A percentile compares a stretch with the other conserved stretches of the same genome.
These are phyloP conservation scores for Periplaneta americana DNA, from an alignment of 1,140 invertebrate genomes.

Conservation along the genomic window DNA sequence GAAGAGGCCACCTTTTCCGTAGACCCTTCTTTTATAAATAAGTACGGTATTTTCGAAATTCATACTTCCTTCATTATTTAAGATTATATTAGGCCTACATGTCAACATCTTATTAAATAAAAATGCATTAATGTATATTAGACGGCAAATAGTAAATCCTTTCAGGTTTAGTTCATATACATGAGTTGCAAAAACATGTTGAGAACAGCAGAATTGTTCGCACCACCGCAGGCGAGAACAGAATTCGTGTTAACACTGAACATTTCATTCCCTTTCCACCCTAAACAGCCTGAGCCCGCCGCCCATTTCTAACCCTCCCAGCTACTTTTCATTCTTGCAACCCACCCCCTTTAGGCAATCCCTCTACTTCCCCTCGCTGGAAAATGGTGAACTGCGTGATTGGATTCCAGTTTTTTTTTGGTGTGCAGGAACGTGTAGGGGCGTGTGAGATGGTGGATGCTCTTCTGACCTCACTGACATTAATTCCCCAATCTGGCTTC, in stretches of 20 bases:
- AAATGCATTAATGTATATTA: too few relatives aligned
- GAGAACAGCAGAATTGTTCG: background rate
- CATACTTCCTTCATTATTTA: too few relatives aligned
- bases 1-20: too few relatives aligned
- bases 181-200: background rate
- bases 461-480: constrained; percentile 4
- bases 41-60: too few relatives aligned
- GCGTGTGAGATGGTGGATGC: background rate
- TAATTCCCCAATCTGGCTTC: constrained; percentile 11
- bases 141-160: too few relatives aligned
- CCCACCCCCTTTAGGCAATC: background rate
- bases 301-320: background rate
- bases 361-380: background rate
- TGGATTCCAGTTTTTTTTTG: constrained; percentile 1
- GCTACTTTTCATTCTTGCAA: background rate
- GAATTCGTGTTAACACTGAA: background rate
- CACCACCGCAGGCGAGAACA: background rate
- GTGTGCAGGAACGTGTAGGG: background rate
- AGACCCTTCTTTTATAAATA: too few relatives aligned
- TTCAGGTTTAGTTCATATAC: background rate
- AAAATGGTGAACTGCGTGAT: background rate
- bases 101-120: too few relatives aligned
- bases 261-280: constrained; percentile 1
- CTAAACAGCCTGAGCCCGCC: background rate
- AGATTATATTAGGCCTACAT: too few relatives aligned